A percentile compares a stretch with the other conserved stretches of the same genome.
phyloP scores from a whole-genome alignment of 2,113 vertebrate species.

The Oryctolagus cuniculus region DNA sequence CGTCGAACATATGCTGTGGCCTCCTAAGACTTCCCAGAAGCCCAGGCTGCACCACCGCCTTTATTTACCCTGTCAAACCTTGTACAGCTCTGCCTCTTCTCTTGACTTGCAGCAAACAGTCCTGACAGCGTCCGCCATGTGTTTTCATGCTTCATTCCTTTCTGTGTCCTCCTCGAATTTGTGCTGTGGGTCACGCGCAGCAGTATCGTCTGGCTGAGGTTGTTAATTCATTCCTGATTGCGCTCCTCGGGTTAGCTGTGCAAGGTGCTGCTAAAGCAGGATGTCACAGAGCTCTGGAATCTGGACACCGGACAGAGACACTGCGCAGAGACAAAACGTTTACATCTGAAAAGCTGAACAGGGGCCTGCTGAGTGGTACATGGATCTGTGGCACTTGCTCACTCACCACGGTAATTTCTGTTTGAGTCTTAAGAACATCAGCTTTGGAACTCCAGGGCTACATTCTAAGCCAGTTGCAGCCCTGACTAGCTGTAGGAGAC shows the following conservation, averaged over 20 bases:
- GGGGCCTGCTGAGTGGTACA: background rate
- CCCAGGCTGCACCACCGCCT: rapidly evolving
- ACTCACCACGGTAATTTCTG: background rate
- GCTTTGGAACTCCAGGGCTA: background rate
- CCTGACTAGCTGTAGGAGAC: background rate
- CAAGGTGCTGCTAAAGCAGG: background rate
- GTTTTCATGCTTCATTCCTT: background rate
- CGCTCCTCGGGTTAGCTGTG: background rate
- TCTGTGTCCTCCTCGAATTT: background rate
- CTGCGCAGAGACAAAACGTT: background rate
- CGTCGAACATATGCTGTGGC: background rate
- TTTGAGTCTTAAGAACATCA: background rate
- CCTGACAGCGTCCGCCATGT: background rate
- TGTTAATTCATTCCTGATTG: background rate
- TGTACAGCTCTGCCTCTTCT: background rate
- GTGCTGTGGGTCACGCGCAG: background rate
- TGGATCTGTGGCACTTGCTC: background rate
- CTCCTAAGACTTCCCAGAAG: background rate
- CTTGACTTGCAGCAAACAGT: background rate
- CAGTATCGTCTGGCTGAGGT: background rate
- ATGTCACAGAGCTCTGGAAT: background rate
- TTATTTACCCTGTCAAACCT: background rate
- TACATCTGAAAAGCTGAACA: background rate
- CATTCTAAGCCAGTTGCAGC: background rate
- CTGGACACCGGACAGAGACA: too few relatives aligned